Evolutionary conservation across 2,888 invertebrate genomes (phyloP).

Genomic region (Orthosia incerta): DNA sequence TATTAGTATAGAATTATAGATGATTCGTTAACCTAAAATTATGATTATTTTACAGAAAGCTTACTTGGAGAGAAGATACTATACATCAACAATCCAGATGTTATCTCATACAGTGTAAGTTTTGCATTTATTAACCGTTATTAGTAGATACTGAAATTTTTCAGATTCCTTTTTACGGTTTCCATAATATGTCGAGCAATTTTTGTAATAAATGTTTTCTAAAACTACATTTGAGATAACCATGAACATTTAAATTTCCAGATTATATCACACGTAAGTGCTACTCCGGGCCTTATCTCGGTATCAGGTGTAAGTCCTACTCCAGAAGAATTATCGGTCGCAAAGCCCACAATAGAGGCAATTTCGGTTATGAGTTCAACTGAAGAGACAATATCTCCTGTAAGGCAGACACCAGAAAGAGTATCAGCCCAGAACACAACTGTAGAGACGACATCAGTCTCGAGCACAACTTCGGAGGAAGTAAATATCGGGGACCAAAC

Average conservation of each 20-base stretch:
- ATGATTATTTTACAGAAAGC: constrained; percentile 77
- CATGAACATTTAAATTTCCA: constrained; percentile 68
- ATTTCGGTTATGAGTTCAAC: constrained; percentile 53
- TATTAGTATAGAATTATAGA: no score
- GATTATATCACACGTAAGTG: constrained; percentile 78
- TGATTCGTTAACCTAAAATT: no score
- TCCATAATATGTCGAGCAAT: no score
- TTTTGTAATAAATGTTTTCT: no score
- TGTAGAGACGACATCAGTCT: constrained; percentile 40
- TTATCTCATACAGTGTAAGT: constrained; percentile 79
- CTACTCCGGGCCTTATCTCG: constrained; percentile 74
- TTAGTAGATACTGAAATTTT: no score
- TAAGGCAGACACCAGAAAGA: constrained; percentile 28
- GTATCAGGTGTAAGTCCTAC: constrained; percentile 60
- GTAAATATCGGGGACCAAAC: constrained; percentile 59
- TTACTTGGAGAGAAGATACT: constrained; percentile 85
- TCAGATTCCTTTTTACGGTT: no score
- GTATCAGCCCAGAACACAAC: constrained; percentile 51
- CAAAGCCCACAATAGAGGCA: constrained; percentile 63
- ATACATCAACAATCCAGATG: constrained; percentile 78
- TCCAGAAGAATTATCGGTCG: neutral
- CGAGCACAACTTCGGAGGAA: neutral
- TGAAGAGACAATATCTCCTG: constrained; percentile 57
- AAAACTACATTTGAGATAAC: neutral
- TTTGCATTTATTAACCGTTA: no score